Evolutionary conservation across 2,797 vertebrate species (phyloP), one percentile per base, ranked within the genome.

Genomic region (Podargus strigoides): DNA sequence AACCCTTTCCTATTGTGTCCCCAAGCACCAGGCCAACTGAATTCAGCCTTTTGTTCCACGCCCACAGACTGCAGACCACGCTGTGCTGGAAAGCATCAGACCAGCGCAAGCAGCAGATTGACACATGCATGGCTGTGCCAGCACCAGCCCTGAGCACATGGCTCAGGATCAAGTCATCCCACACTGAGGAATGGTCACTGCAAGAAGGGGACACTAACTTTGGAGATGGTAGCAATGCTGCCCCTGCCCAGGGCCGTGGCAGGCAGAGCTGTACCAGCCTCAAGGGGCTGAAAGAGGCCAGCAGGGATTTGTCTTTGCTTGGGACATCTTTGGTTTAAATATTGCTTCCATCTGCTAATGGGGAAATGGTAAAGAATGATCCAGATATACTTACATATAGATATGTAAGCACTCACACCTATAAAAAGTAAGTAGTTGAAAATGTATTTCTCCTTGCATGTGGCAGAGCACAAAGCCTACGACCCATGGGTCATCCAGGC

Each of bases 31-130:
- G 34, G 44, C 5, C 67, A 93, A 64, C 15, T 30, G 32, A 91
- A 69, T 64, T 42, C n/a, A 81, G 41, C 34, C 18, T 41, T 64
- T 67, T 60, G 23, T 49, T 88, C 49, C 19, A n/a, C 30, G 19
- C 1, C 8, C 1, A 0, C 23, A 56, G 56, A 6, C 66, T n/a
- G 69, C 66, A 90, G 47, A 36, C 7, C 22, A 22, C 3, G 0
- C 2, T 5, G 46, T 1, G 3, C 62, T 78, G 70, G 46, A 70
- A 72, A 52, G 52, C 60, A 27, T 4, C 21, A 14, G 22, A 56
- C 37, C 66, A 17, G 16, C 58, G 39, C 50, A 46, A 58, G 44
- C 34, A 41, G 27, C 17, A 5, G 44, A 56, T 62, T n/a, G 8
- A 8, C 3, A 8, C 15, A 36, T 63, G 14, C 4, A 13, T 0